A percentile compares a stretch with the other conserved stretches of the same genome.
Conservation (phyloP, 2,797 vertebrate genomes). For the Tenualosa ilisha region DNA sequence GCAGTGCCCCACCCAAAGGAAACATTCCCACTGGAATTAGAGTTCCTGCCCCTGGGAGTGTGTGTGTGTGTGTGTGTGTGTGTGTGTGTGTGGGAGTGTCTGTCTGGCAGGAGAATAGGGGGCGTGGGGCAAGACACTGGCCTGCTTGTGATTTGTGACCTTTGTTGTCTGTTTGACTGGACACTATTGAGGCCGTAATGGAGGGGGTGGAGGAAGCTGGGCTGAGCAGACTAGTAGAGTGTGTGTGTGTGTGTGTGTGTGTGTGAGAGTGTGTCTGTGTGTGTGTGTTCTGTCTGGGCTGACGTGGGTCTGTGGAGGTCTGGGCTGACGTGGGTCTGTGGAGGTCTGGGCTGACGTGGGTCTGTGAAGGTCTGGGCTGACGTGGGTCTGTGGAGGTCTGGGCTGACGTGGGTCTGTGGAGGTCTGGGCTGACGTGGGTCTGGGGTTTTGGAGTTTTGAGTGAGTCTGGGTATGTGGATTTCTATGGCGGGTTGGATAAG, state of each 20-base stretch:
- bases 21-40: slow-evolving; percentile 58
- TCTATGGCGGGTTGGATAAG: no score
- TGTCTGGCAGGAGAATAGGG: slow-evolving; percentile 38
- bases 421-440: no score
- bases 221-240: neutral
- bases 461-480: no score
- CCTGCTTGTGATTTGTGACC: slow-evolving; percentile 45
- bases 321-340: neutral
- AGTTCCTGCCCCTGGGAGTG: slow-evolving; percentile 49
- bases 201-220: slow-evolving; percentile 41
- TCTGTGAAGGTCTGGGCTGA: neutral
- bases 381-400: neutral
- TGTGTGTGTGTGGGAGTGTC: no score
- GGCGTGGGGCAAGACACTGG: slow-evolving; percentile 46
- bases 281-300: no score
- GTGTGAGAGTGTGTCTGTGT: no score
- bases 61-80: neutral
- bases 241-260: slow-evolving; percentile 22
- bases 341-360: no score
- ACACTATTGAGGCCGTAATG: slow-evolving; percentile 46
- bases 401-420: neutral
- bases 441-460: no score
- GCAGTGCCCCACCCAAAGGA: slow-evolving; percentile 55
- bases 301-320: neutral
- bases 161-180: slow-evolving; percentile 47